Evolutionary conservation across 2,888 invertebrate species (phyloP).

Genomic region (Calameuta idolon): DNA sequence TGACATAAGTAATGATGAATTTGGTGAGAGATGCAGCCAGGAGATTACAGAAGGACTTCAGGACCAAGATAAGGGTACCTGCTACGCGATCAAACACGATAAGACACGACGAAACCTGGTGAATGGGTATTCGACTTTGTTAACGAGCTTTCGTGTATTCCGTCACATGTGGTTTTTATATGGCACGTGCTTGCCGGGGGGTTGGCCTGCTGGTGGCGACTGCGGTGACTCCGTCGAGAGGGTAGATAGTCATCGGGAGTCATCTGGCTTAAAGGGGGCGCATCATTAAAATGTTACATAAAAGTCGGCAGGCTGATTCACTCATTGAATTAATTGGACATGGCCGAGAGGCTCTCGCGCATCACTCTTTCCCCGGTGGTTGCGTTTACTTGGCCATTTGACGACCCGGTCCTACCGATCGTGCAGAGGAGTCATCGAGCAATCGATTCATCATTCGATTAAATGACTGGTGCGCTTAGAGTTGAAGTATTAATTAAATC

Average conservation of each 20-base stretch:
- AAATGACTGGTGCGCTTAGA: slow-evolving; percentile 28
- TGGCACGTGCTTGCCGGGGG: slow-evolving; percentile 54
- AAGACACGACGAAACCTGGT: not conserved
- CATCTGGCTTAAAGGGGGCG: slow-evolving; percentile 56
- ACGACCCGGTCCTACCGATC: not conserved
- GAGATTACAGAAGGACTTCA: not conserved
- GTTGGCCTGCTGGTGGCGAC: slow-evolving; percentile 61
- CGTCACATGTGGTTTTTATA: slow-evolving; percentile 43
- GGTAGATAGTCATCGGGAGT: slow-evolving; percentile 66
- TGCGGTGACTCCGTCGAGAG: slow-evolving; percentile 34
- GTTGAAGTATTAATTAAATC: slow-evolving; percentile 41
- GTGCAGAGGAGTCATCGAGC: slow-evolving; percentile 11
- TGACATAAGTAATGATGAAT: not conserved
- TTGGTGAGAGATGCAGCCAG: not conserved
- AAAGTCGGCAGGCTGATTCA: slow-evolving; percentile 53
- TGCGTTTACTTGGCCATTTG: not conserved
- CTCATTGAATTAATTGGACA: slow-evolving; percentile 62
- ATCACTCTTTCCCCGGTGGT: slow-evolving; percentile 25
- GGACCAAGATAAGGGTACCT: slow-evolving; percentile 12
- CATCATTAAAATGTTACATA: slow-evolving; percentile 54
- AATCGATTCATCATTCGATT: slow-evolving; percentile 17
- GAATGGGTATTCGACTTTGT: slow-evolving; percentile 4
- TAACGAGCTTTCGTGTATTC: slow-evolving; percentile 41
- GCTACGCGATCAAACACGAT: not conserved
- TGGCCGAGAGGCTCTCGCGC: slow-evolving; percentile 39